Evolutionary conservation across 2,888 invertebrate genomes (phyloP).

Genomic region (Trissolcus brochymenae): DNA sequence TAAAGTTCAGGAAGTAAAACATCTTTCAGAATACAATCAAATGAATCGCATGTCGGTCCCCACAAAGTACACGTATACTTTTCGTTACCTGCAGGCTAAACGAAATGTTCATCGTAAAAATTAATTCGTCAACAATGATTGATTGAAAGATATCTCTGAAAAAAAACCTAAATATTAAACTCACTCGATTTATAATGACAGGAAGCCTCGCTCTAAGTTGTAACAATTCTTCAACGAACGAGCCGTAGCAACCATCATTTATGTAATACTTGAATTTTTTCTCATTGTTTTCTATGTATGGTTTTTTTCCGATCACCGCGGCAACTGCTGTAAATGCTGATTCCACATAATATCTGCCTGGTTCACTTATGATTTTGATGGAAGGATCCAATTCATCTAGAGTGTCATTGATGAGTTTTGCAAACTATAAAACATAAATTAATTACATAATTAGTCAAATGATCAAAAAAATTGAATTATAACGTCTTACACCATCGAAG

Average conservation of each 20-base stretch:
- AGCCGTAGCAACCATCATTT: conserved; percentile 81
- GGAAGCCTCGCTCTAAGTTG: conserved; percentile 62
- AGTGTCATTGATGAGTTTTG: conserved; percentile 77
- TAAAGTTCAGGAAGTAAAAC: conserved; percentile 78
- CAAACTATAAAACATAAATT: conserved; percentile 62
- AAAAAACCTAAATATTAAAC: conserved; percentile 2
- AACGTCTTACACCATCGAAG: conserved; percentile 74
- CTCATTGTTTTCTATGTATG: conserved; percentile 65
- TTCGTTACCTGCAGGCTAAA: conserved; percentile 53
- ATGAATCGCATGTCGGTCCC: conserved; percentile 82
- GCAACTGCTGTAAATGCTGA: conserved; percentile 80
- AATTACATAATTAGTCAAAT: neutral
- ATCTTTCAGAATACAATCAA: conserved; percentile 78
- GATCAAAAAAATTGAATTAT: neutral
- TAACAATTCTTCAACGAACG: conserved; percentile 79
- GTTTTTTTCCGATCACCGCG: conserved; percentile 78
- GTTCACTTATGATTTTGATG: conserved; percentile 79
- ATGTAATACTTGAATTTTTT: conserved; percentile 78
- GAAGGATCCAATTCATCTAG: conserved; percentile 75
- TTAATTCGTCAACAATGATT: neutral
- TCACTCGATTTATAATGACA: conserved; percentile 56
- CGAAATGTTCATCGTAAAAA: neutral
- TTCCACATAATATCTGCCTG: conserved; percentile 81
- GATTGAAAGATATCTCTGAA: neutral
- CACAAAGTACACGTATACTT: conserved; percentile 76